Evolutionary conservation across 1,140 invertebrate genomes (phyloP), one percentile per base, ranked within the genome.

Genomic region (Venustaconcha ellipsiformis): DNA sequence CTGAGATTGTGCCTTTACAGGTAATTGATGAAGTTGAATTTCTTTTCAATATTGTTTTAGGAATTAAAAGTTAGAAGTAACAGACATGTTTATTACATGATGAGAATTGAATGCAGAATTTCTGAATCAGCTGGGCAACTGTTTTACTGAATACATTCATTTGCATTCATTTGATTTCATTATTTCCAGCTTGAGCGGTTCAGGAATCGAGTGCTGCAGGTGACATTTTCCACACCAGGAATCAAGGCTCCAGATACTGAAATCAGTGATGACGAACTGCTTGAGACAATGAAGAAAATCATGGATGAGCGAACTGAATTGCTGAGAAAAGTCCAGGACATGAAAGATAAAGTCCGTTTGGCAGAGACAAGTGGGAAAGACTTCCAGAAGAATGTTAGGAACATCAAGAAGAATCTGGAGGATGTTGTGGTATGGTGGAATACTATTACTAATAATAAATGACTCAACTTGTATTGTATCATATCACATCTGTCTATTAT

Each of bases 251-350:
- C 89, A 14, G 84, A 89, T 48, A 84, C 83, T 15, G 87, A 89
- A 74, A 82, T 89, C 14, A 83, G 67, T 57, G 89, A 90, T 71
- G 89, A 90, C 72, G 84, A 89, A 62, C 80, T 90, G 23, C 67
- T 89, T 14, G 84, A 87, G 48, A 80, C 79, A 17, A 75, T 89
- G 69, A 87, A 89, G 74, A 86, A 86, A 66, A 68, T 88, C 5
- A 80, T 87, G 23, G 86, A 87, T 65, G 88, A 89, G 62, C 68
- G 87, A 57, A 83, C 82, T 26, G 80, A 84, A 37, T 80, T 87
- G 20, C 73, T 83, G 37, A 65, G 74, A n/a, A 73, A 84, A 18
- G 81, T 88, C 23, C 81, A 83, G 59, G 84, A 87, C 11, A 70
- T 87, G 59, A 80, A 86, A 78, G 81, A 81, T 13, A 75, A 85